Evolutionary conservation across 2,113 vertebrate species (phyloP).

Genomic region (Microtus ochrogaster): DNA sequence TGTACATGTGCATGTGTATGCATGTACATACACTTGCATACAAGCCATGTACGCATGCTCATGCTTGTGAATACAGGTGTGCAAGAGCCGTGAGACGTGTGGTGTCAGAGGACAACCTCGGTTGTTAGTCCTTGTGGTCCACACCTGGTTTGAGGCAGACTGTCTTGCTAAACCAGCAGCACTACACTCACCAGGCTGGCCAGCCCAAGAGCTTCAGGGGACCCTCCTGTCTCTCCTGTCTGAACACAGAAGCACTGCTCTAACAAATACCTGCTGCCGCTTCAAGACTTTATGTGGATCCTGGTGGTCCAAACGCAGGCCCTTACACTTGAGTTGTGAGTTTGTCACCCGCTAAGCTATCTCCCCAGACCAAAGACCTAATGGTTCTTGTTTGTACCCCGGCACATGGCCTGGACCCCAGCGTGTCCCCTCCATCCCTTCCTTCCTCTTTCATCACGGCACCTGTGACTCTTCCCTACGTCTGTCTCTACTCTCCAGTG

Average conservation of each 20-base stretch:
- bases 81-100: too few relatives aligned
- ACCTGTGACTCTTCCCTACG: neutral
- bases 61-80: neutral
- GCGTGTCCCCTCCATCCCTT: accelerated
- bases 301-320: neutral
- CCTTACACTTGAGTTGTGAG: neutral
- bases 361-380: too few relatives aligned
- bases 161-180: neutral
- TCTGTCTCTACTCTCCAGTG: accelerated
- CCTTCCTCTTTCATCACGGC: neutral
- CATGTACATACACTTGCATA: too few relatives aligned
- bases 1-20: too few relatives aligned
- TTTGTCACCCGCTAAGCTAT: neutral
- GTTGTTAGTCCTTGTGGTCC: neutral
- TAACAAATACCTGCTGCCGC: neutral
- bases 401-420: too few relatives aligned
- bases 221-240: neutral
- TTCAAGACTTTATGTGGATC: neutral
- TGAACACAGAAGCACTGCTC: neutral
- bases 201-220: neutral
- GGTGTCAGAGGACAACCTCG: neutral
- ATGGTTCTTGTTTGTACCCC: neutral
- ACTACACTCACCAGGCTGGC: too few relatives aligned
- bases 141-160: neutral
- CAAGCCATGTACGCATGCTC: too few relatives aligned